A percentile compares a stretch with the other conserved stretches of the same genome.
Conservation (phyloP, 1,140 invertebrate species). For the Phocides pigmalion region DNA sequence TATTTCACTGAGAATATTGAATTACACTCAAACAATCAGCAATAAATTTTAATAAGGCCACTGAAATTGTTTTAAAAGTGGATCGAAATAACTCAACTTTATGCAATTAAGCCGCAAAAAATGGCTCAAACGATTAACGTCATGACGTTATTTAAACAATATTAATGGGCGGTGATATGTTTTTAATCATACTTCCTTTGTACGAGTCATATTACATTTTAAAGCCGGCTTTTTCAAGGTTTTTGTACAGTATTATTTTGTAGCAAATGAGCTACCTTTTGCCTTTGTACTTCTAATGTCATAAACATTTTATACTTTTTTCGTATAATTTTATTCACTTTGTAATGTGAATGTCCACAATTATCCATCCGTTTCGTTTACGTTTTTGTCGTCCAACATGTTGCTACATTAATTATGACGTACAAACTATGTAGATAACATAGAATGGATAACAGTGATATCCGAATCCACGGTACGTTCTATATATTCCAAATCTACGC, state of each 20-base stretch:
- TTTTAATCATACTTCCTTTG: conserved; percentile 3
- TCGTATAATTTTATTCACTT: neutral
- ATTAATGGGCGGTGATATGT: conserved; percentile 14
- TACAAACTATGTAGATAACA: too few relatives aligned
- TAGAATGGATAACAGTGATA: too few relatives aligned
- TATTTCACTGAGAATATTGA: conserved; percentile 20
- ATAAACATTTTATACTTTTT: neutral
- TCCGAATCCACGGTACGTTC: too few relatives aligned
- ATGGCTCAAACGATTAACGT: conserved; percentile 24
- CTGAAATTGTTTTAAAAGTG: conserved; percentile 24
- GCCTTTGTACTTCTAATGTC: neutral
- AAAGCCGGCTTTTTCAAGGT: too few relatives aligned
- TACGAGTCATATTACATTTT: neutral
- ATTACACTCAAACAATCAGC: conserved; percentile 16
- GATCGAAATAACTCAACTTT: conserved; percentile 17
- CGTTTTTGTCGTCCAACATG: too few relatives aligned
- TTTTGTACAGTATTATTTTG: too few relatives aligned
- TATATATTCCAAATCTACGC: too few relatives aligned
- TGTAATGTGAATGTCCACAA: neutral
- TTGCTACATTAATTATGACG: too few relatives aligned
- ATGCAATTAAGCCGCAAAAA: conserved; percentile 23
- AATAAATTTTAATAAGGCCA: conserved; percentile 21
- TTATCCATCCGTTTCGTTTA: neutral
- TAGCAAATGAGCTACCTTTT: neutral
- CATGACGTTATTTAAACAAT: conserved; percentile 12